A percentile compares a stretch with the other conserved stretches of the same genome.
phyloP scores from a whole-genome alignment of 2,888 invertebrate species.

The Chloroclysta siterata region DNA sequence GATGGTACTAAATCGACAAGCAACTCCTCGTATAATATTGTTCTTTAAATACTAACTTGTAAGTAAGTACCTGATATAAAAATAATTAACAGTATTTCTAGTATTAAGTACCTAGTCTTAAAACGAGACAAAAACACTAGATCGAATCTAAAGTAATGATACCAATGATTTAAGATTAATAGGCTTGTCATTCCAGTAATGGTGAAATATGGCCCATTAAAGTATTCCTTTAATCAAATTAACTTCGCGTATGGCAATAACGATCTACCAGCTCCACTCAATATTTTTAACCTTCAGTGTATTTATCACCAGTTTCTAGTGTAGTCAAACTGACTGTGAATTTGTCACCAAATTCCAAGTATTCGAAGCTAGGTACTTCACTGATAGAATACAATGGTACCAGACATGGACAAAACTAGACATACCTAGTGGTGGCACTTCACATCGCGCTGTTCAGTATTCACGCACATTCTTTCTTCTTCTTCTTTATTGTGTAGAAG shows the following conservation, averaged over 20 bases:
- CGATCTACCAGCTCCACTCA: slow-evolving; percentile 10
- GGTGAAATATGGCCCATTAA: slow-evolving; percentile 22
- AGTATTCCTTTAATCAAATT: slow-evolving; percentile 20
- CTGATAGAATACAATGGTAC: too few relatives aligned
- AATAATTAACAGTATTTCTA: slow-evolving; percentile 11
- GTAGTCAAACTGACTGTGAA: background rate
- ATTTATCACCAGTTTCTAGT: background rate
- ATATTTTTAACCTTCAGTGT: slow-evolving; percentile 20
- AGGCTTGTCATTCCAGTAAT: slow-evolving; percentile 24
- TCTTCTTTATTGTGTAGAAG: too few relatives aligned
- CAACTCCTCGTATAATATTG: too few relatives aligned
- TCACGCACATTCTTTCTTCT: too few relatives aligned
- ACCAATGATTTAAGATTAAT: slow-evolving; percentile 12
- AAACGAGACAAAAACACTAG: slow-evolving; percentile 6
- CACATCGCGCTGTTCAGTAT: too few relatives aligned
- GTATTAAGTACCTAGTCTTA: slow-evolving; percentile 1
- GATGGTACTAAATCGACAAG: too few relatives aligned
- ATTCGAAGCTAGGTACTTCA: too few relatives aligned
- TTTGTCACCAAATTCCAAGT: background rate
- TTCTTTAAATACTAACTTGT: too few relatives aligned
- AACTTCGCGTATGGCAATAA: slow-evolving; percentile 13
- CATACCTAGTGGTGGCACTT: too few relatives aligned
- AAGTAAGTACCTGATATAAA: background rate
- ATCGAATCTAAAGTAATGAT: slow-evolving; percentile 20
- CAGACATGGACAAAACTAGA: too few relatives aligned